Evolutionary conservation across 2,888 invertebrate species (phyloP), one percentile per base, ranked within the genome.

Genomic region (Melanophora roralis): DNA sequence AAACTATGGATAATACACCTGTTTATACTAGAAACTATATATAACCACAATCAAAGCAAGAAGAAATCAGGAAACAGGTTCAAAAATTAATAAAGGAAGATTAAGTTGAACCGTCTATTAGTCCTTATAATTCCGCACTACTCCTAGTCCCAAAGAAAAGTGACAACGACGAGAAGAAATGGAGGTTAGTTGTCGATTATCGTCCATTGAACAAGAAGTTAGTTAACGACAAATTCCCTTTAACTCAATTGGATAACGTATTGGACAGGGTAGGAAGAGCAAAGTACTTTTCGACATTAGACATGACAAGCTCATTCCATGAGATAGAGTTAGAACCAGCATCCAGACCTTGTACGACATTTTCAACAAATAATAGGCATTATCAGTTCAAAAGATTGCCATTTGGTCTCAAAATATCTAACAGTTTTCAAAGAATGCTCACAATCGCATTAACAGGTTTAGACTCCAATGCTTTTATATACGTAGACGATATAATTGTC

Each of bases 281-380:
- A n/a, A 43, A 59, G 40, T 43, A 43, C 2, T 43, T 59, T 43
- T 40, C n/a, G 7, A 59, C 59, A 38, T 43, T 59, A 40, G 59
- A 59, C 14, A 40, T 59, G 40, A 27, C 40, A 59, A 43, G 40
- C 40, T 43, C 59, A n/a, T 43, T 59, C 16, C 43, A 59, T 9
- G 43, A 59, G 16, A 27, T 49, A 12, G 23, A 23, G 8, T 12
- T 49, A 4, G 49, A 49, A 8, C 23, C 16, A n/a, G 1, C 3
- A 14, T 59, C 40, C 12, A 9, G 40, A 59, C 40, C 57, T 38
- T 21, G 19, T 23, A 43, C 59, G n/a, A 27, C 23, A 23, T 59
- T 59, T 59, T 59, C 59, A 14, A 59, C 59, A 14, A 12, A 5
- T 1, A 59, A 14, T 19, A 14, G 16, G 27, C 7, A 59, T 6